Evolutionary conservation across 2,888 invertebrate species (phyloP).

Genomic region (Tachystola acroxantha): DNA sequence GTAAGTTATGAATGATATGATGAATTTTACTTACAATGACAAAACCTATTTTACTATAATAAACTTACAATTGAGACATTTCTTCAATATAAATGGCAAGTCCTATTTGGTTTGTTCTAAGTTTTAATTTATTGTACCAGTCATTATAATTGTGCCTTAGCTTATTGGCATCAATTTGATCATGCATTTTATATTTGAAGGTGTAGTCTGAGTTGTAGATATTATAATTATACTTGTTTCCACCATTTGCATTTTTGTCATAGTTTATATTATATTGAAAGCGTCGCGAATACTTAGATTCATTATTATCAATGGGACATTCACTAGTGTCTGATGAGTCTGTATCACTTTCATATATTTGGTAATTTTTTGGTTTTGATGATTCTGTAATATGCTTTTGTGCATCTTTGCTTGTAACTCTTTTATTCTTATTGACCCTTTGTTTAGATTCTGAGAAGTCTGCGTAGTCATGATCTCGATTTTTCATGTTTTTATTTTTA

Average conservation of each 20-base stretch:
- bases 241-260: constrained; percentile 2
- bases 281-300: too few species aligned
- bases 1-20: too few species aligned
- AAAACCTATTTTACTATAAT: too few species aligned
- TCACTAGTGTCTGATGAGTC: background rate
- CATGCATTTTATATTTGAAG: too few species aligned
- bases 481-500: background rate
- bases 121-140: constrained; percentile 55
- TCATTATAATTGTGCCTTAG: constrained; percentile 22
- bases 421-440: background rate
- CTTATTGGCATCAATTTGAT: background rate
- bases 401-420: too few species aligned
- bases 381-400: too few species aligned
- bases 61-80: constrained; percentile 30
- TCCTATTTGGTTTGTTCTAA: constrained; percentile 43
- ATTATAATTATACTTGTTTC: constrained; percentile 4
- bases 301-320: too few species aligned
- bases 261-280: background rate
- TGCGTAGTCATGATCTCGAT: too few species aligned
- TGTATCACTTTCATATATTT: background rate
- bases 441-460: too few species aligned
- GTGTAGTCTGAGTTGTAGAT: too few species aligned
- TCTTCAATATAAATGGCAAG: constrained; percentile 47
- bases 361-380: background rate
- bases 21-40: too few species aligned